Conservation (phyloP, 2,113 vertebrate species). For the Onychostruthus taczanowskii region DNA sequence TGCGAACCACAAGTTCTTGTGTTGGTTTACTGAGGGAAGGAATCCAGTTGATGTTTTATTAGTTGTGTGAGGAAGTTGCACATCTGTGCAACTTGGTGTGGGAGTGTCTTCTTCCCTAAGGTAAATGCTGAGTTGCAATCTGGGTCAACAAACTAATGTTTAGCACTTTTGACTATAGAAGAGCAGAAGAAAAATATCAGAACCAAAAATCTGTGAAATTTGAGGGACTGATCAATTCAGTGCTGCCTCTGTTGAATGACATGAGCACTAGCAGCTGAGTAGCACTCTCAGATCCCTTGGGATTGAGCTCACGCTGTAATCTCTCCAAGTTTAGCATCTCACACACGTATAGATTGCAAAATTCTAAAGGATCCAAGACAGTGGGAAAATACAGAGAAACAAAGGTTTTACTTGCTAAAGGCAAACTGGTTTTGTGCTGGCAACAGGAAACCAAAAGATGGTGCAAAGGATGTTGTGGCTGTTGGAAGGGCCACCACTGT, state of each 20-base stretch:
- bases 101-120: slow-evolving; percentile 20
- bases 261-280: not conserved
- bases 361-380: not conserved
- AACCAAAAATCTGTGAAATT: not conserved
- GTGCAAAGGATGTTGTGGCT: not conserved
- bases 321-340: not conserved
- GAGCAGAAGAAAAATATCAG: not conserved
- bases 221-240: not conserved
- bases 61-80: slow-evolving; percentile 3
- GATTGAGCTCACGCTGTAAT: not conserved
- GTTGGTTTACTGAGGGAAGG: not conserved
- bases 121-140: not conserved
- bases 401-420: not conserved
- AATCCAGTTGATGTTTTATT: not conserved
- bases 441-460: slow-evolving; percentile 24
- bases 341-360: not conserved
- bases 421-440: not conserved
- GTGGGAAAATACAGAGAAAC: not conserved
- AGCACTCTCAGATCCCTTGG: not conserved
- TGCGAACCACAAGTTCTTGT: not conserved
- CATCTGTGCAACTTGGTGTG: not conserved
- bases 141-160: not conserved
- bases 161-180: not conserved
- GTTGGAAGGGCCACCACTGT: not conserved
- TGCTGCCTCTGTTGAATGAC: not conserved